These are phyloP conservation scores for Macroramphosus scolopax DNA, from an alignment of 2,797 vertebrate genomes.

Conservation along the genomic window DNA sequence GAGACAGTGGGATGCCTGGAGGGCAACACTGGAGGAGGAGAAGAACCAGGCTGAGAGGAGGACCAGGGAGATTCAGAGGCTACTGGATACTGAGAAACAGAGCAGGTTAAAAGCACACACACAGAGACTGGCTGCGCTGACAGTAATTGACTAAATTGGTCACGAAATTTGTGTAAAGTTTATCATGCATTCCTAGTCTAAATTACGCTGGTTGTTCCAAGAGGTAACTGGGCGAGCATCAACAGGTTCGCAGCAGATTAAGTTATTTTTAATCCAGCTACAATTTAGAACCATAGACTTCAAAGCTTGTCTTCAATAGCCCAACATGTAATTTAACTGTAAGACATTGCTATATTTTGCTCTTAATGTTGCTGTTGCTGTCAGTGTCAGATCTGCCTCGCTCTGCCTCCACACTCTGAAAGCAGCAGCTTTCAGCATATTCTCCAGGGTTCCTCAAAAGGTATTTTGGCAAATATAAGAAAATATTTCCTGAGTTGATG, in stretches of 20 bases:
- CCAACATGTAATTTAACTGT: background rate
- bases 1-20: constrained; percentile 96
- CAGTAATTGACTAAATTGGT: no score
- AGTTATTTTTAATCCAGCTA: no score
- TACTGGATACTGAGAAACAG: constrained; percentile 96
- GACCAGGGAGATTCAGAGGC: constrained; percentile 90
- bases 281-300: no score
- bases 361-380: constrained; percentile 29
- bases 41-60: constrained; percentile 94
- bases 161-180: no score
- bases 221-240: no score
- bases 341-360: constrained; percentile 13
- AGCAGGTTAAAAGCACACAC: constrained; percentile 80
- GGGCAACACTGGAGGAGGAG: constrained; percentile 91
- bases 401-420: constrained; percentile 51
- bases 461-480: constrained; percentile 48
- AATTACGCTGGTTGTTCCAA: no score
- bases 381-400: constrained; percentile 29
- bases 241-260: no score
- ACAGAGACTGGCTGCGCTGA: no score
- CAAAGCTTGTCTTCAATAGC: no score
- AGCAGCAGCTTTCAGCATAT: constrained; percentile 32
- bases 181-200: no score
- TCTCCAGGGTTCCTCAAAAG: constrained; percentile 38
- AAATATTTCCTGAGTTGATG: no score